These are phyloP conservation scores for Bambusicola thoracicus DNA, from an alignment of 2,113 vertebrate species.

Conservation along the genomic window DNA sequence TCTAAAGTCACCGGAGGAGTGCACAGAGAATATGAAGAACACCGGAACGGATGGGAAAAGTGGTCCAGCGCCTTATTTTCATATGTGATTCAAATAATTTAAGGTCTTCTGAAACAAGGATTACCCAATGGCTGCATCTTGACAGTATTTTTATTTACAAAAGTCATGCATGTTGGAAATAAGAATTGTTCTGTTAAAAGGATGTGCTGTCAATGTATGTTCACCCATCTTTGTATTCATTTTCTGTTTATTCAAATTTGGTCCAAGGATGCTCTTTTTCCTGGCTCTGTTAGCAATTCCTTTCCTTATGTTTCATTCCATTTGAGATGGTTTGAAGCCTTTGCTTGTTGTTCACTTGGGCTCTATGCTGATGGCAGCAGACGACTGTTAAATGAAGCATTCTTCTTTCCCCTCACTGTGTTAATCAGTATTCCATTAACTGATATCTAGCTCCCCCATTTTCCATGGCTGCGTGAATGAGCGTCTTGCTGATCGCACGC, in stretches of 20 bases:
- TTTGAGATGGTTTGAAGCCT: neutral
- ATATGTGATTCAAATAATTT: neutral
- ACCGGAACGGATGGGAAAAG: neutral
- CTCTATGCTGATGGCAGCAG: constrained; percentile 44
- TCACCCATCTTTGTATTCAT: neutral
- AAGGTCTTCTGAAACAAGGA: neutral
- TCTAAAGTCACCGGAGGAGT: neutral
- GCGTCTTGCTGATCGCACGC: constrained; percentile 96
- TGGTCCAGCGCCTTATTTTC: neutral
- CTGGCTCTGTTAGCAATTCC: neutral
- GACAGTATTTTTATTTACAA: neutral
- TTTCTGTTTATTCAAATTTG: constrained; percentile 53
- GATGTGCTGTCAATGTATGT: neutral
- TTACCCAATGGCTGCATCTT: neutral
- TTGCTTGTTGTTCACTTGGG: constrained; percentile 30
- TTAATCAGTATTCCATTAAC: constrained; percentile 71
- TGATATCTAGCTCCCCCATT: constrained; percentile 92
- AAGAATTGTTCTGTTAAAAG: neutral
- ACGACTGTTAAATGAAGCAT: constrained; percentile 55
- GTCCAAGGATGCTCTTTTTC: neutral
- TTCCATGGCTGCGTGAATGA: constrained; percentile 99
- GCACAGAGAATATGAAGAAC: neutral
- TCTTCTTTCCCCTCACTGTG: constrained; percentile 72
- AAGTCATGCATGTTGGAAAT: neutral
- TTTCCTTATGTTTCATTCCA: neutral